phyloP scores from a whole-genome alignment of 2,888 invertebrate genomes.

The Caenorhabditis sinica region DNA sequence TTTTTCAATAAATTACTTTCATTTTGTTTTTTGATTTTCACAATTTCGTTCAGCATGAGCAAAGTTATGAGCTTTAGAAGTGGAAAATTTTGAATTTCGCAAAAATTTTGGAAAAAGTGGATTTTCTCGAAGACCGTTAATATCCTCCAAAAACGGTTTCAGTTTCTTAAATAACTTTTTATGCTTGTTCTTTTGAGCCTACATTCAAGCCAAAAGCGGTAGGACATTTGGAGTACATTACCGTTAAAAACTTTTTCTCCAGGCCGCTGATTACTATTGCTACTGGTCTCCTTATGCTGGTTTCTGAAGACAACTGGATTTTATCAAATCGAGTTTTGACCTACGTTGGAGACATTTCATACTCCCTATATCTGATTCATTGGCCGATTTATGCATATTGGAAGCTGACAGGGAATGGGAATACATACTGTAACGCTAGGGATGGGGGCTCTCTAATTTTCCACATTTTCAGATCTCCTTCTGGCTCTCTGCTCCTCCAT shows the following conservation, averaged over 20 bases:
- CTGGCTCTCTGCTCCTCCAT: neutral
- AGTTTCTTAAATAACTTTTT: no score
- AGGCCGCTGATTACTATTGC: slow-evolving; percentile 30
- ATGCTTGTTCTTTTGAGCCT: no score
- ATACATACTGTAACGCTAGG: slow-evolving; percentile 3
- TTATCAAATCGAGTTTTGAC: slow-evolving; percentile 17
- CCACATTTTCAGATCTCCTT: slow-evolving; percentile 27
- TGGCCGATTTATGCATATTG: slow-evolving; percentile 48
- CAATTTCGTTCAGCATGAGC: no score
- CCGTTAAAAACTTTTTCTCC: neutral
- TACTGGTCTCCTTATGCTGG: slow-evolving; percentile 29
- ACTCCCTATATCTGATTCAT: slow-evolving; percentile 41
- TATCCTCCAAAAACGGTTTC: no score
- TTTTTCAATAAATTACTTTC: no score
- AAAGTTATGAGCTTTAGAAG: no score
- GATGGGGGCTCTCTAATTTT: neutral
- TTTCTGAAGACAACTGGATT: slow-evolving; percentile 10
- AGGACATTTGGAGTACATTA: no score
- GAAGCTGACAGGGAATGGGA: slow-evolving; percentile 4
- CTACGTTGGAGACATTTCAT: slow-evolving; percentile 49
- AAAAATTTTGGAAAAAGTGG: no score
- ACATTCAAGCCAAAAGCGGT: no score
- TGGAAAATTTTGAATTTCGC: no score
- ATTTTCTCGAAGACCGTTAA: no score
- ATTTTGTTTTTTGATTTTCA: no score